These are phyloP conservation scores for Strigamia maritima DNA, from an alignment of 2,888 invertebrate genomes.

Conservation along the genomic window DNA sequence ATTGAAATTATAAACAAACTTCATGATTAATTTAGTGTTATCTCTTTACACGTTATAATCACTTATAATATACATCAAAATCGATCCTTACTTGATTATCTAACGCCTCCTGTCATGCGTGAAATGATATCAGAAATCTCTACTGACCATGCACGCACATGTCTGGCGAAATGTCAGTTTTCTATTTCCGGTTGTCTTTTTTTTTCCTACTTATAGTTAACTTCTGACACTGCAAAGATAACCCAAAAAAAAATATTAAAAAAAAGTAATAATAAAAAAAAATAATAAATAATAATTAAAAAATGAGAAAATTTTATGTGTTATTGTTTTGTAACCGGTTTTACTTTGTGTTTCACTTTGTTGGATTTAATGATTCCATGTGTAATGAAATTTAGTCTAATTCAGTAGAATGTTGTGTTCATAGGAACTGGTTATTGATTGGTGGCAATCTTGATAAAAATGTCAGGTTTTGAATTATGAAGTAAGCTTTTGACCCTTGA, in stretches of 20 bases:
- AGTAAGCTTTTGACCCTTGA: background rate
- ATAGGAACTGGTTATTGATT: background rate
- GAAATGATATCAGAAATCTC: conserved; percentile 4
- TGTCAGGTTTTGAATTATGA: background rate
- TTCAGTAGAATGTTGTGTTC: background rate
- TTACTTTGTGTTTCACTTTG: too few species aligned
- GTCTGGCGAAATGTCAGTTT: background rate
- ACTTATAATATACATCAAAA: background rate
- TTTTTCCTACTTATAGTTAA: background rate
- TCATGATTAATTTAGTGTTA: too few species aligned
- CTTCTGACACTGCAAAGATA: background rate
- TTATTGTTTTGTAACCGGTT: too few species aligned
- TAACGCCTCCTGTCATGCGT: background rate
- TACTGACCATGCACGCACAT: conserved; percentile 4
- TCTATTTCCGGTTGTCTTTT: conserved; percentile 4
- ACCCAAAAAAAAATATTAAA: background rate
- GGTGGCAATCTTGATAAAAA: background rate
- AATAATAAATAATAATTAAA: background rate
- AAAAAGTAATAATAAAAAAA: background rate
- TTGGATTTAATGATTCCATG: too few species aligned
- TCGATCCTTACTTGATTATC: background rate
- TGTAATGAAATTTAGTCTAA: too few species aligned
- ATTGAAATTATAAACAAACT: too few species aligned
- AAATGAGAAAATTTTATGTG: too few species aligned
- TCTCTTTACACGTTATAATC: background rate